A percentile compares a stretch with the other conserved stretches of the same genome.
phyloP scores from a whole-genome alignment of 2,888 invertebrate genomes.

The Sepiola atlantica region DNA sequence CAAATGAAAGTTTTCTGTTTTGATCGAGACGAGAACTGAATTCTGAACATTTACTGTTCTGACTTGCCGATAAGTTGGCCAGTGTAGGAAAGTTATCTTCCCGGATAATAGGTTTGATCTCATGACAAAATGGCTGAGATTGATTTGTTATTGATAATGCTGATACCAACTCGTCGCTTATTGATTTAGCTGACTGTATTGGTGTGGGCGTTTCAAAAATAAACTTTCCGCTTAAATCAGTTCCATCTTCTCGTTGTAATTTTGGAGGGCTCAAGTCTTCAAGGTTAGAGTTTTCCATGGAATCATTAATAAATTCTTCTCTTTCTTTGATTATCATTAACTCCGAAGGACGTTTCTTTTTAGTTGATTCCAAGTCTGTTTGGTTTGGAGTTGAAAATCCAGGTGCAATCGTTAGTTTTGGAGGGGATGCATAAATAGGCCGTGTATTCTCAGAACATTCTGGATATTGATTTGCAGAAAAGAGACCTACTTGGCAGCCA shows the following conservation, averaged over 20 bases:
- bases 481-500: background rate
- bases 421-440: slow-evolving; percentile 23
- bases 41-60: background rate
- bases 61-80: background rate
- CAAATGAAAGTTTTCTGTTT: slow-evolving; percentile 37
- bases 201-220: slow-evolving; percentile 2
- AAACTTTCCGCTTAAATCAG: background rate
- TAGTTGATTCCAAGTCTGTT: background rate
- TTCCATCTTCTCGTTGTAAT: slow-evolving; percentile 40
- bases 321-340: slow-evolving; percentile 33
- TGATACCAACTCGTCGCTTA: background rate
- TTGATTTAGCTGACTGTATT: background rate
- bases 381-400: slow-evolving; percentile 34
- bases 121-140: background rate
- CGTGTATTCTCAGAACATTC: background rate
- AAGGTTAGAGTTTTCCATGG: background rate
- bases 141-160: background rate
- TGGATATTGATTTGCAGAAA: background rate
- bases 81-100: background rate
- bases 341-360: background rate
- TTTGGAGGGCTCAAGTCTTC: background rate
- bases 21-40: background rate
- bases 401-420: slow-evolving; percentile 43
- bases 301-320: slow-evolving; percentile 44
- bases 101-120: background rate